Percentiles rank a stretch among this genome's conserved stretches.
phyloP scores from a whole-genome alignment of 92 coral and sea anemone species.

The Porites lobata region DNA sequence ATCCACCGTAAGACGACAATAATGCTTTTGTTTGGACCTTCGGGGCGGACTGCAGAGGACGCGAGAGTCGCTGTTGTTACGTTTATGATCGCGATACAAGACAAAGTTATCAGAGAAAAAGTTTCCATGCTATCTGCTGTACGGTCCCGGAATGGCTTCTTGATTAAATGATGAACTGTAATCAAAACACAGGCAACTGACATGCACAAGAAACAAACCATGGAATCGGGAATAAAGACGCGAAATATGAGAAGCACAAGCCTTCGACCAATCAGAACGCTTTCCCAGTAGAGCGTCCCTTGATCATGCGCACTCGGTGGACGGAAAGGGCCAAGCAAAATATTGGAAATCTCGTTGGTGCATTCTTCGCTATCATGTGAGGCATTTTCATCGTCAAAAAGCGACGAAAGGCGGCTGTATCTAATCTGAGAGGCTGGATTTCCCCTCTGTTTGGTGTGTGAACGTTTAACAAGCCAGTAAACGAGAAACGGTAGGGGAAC shows the following conservation, averaged over 20 bases:
- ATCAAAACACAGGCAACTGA: conserved; percentile 52
- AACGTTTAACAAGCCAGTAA: conserved; percentile 37
- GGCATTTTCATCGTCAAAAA: background rate
- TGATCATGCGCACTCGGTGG: conserved; percentile 39
- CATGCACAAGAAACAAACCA: conserved; percentile 63
- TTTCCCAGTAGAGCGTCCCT: conserved; percentile 76
- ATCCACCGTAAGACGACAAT: conserved; percentile 41
- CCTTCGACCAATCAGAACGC: conserved; percentile 73
- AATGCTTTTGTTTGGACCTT: conserved; percentile 17
- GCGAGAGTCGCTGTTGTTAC: conserved; percentile 31
- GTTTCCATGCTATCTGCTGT: conserved; percentile 37
- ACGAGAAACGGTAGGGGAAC: conserved; percentile 63
- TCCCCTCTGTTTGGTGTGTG: no score
- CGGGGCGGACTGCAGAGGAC: conserved; percentile 32
- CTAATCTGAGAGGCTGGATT: background rate
- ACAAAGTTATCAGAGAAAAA: conserved; percentile 16
- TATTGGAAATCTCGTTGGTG: conserved; percentile 50
- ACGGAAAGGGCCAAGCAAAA: conserved; percentile 66
- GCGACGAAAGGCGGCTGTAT: background rate
- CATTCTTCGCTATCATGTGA: background rate
- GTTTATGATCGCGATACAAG: conserved; percentile 38
- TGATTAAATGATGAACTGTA: conserved; percentile 40
- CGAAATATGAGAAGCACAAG: conserved; percentile 54
- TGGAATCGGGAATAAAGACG: conserved; percentile 49
- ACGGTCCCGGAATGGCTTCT: conserved; percentile 50